These are phyloP conservation scores for Carassius gibelio DNA, from an alignment of 2,113 vertebrate species.

Conservation along the genomic window DNA sequence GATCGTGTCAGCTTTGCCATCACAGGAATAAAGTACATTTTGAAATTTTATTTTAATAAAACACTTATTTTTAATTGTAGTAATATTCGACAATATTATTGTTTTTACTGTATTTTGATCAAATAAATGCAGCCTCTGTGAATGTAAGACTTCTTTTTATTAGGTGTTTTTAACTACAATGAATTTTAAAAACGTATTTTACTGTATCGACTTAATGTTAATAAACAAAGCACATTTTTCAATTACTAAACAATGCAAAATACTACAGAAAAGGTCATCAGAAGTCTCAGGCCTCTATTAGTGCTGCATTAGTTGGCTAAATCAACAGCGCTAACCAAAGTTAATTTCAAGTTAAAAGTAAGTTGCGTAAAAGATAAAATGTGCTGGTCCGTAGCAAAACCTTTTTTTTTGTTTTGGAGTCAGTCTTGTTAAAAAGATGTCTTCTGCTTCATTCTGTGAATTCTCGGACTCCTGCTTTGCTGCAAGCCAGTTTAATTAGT, in stretches of 20 bases:
- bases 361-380: neutral
- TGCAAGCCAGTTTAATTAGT: neutral
- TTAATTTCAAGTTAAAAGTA: neutral
- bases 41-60: neutral
- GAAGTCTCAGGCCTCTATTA: neutral
- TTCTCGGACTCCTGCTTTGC: neutral
- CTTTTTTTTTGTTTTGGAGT: slow-evolving; percentile 7
- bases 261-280: neutral
- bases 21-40: neutral
- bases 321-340: neutral
- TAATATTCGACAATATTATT: neutral
- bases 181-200: neutral
- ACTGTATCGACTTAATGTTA: neutral
- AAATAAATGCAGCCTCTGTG: neutral
- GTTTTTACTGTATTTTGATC: neutral
- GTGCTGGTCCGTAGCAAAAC: neutral
- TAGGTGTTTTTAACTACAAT: neutral
- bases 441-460: slow-evolving; percentile 14
- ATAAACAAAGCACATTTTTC: neutral
- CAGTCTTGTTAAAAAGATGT: slow-evolving; percentile 33
- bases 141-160: neutral
- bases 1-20: neutral
- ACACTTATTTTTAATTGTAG: neutral
- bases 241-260: neutral
- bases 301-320: neutral